A percentile compares a stretch with the other conserved stretches of the same genome.
Conservation (phyloP, 2,797 vertebrate genomes). For the Xiphophorus birchmanni region DNA sequence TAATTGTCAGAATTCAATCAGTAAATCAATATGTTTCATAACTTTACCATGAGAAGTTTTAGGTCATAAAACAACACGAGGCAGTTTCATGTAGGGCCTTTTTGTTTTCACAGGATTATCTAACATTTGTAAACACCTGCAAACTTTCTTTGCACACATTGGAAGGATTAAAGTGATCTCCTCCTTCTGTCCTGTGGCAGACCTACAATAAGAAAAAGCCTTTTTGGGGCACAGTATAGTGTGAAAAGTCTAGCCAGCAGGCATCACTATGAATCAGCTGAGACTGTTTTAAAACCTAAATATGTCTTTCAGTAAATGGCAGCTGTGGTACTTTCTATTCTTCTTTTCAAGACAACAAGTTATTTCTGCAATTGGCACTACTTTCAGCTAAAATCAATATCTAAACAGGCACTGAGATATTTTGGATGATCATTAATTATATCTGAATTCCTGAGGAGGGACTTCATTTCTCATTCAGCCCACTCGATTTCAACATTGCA, state of each 20-base stretch:
- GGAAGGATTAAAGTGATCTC: slow-evolving; percentile 39
- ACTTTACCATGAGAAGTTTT: slow-evolving; percentile 3
- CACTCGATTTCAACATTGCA: slow-evolving; percentile 48
- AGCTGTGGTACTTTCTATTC: slow-evolving; percentile 10
- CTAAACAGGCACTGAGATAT: slow-evolving; percentile 32
- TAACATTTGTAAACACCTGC: slow-evolving; percentile 48
- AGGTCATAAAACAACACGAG: slow-evolving; percentile 7
- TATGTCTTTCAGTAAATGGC: slow-evolving; percentile 37
- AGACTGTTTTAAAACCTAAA: slow-evolving; percentile 37
- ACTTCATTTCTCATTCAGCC: slow-evolving; percentile 22
- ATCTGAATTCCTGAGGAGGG: slow-evolving; percentile 18
- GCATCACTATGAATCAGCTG: slow-evolving; percentile 48
- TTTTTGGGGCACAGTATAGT: slow-evolving; percentile 56
- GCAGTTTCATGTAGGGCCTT: background rate
- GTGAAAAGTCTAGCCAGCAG: slow-evolving; percentile 56
- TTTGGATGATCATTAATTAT: slow-evolving; percentile 22
- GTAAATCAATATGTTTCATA: background rate
- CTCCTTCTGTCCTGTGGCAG: slow-evolving; percentile 53
- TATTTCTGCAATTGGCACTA: slow-evolving; percentile 34
- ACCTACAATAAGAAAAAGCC: slow-evolving; percentile 58
- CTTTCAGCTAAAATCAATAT: slow-evolving; percentile 48
- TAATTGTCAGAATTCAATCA: background rate
- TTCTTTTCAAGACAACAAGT: slow-evolving; percentile 36
- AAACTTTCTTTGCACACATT: slow-evolving; percentile 31
- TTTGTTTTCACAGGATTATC: slow-evolving; percentile 35